A percentile compares a stretch with the other conserved stretches of the same genome.
These are phyloP conservation scores for Axea sp. DNA, from an alignment of 2,888 invertebrate genomes.

Conservation along the genomic window DNA sequence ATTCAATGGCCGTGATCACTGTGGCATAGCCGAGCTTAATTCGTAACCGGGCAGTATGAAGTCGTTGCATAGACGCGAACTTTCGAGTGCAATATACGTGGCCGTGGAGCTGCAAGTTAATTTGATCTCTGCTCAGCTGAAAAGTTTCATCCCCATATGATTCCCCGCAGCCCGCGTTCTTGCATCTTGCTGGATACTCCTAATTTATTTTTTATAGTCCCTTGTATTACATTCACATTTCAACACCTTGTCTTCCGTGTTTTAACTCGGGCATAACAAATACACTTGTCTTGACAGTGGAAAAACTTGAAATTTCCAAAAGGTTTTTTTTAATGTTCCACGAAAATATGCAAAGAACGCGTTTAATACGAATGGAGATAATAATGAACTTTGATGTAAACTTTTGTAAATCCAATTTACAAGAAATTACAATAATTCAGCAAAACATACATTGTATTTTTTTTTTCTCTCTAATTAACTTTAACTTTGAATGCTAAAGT, in stretches of 20 bases:
- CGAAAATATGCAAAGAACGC: conserved; percentile 29
- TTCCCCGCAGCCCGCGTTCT: conserved; percentile 34
- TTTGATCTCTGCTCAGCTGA: conserved; percentile 67
- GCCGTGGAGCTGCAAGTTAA: conserved; percentile 66
- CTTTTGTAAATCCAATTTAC: conserved; percentile 30
- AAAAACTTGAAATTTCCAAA: conserved; percentile 49
- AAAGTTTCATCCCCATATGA: conserved; percentile 65
- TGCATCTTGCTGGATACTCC: conserved; percentile 60
- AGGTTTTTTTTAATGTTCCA: conserved; percentile 17
- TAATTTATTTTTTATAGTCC: conserved; percentile 71
- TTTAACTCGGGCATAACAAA: conserved; percentile 51
- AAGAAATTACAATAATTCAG: conserved; percentile 21
- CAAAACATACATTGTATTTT: neutral
- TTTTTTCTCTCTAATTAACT: too few species aligned
- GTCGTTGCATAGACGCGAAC: conserved; percentile 53
- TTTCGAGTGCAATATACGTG: conserved; percentile 49
- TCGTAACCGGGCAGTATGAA: conserved; percentile 58
- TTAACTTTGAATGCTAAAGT: too few species aligned
- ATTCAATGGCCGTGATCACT: conserved; percentile 62
- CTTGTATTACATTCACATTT: conserved; percentile 64
- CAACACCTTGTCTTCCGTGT: conserved; percentile 56
- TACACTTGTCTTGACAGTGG: conserved; percentile 49
- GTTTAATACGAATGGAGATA: conserved; percentile 24
- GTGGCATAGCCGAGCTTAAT: conserved; percentile 63
- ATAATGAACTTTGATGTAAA: conserved; percentile 43